Evolutionary conservation across 2,113 vertebrate genomes (phyloP).

Genomic region (Gopherus flavomarginatus): DNA sequence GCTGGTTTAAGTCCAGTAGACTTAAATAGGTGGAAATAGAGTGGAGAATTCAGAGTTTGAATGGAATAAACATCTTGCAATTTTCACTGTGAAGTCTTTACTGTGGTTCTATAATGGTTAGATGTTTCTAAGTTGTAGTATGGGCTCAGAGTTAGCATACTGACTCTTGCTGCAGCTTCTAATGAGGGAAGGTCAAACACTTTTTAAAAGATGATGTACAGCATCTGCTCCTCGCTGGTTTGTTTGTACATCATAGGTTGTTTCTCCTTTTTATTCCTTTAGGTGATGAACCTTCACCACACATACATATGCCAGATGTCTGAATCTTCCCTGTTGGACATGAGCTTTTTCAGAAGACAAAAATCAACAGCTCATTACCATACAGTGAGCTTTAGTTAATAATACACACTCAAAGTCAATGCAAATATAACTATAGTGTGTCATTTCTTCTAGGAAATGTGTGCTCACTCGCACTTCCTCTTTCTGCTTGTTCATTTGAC

Average conservation of each 20-base stretch:
- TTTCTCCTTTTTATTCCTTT: conserved; percentile 25
- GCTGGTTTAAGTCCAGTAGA: background rate
- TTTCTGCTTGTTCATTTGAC: background rate
- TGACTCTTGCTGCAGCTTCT: background rate
- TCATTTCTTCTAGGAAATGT: background rate
- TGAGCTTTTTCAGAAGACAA: conserved; percentile 67
- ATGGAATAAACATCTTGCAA: background rate
- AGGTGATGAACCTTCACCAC: conserved; percentile 50
- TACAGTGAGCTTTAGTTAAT: conserved; percentile 55
- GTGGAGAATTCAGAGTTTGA: background rate
- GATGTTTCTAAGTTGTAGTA: background rate
- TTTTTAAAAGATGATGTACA: background rate
- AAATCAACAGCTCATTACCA: conserved; percentile 69
- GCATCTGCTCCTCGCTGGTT: background rate
- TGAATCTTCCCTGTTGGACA: conserved; percentile 50
- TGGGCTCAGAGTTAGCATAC: background rate
- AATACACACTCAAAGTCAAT: conserved; percentile 32
- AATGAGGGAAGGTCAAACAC: background rate
- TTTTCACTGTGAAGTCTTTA: background rate
- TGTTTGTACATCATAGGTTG: conserved; percentile 9
- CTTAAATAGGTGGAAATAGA: background rate
- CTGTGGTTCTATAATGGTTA: background rate
- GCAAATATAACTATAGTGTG: background rate
- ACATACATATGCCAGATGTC: conserved; percentile 56
- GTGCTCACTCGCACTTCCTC: background rate